Evolutionary conservation across 64 coral and sea anemone genomes (phyloP), one percentile per base, ranked within the genome.

Genomic region (Porites lutea): DNA sequence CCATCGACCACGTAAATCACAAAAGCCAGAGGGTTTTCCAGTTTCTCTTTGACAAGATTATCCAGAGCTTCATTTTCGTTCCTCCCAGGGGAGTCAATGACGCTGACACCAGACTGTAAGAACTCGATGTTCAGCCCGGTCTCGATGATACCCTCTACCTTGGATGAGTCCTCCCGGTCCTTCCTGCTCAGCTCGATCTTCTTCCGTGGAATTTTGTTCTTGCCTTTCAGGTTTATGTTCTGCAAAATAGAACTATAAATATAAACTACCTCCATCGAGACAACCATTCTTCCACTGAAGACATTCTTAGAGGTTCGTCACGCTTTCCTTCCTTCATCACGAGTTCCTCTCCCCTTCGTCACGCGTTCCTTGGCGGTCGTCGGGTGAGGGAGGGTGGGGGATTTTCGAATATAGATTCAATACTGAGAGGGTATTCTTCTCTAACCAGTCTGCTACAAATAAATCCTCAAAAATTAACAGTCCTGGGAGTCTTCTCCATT

Each of bases 1-100:
- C 92, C 92, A 88, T 93, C 92, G 13, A 93, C 73, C 50, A 93
- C 77, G 71, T 93, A 93, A n/a, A 93, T 85, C 8, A 93, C 82
- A 65, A 88, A 93, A 3, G 92, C 86, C 65, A 93, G 82, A 11
- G 88, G 69, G 59, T 71, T 93, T 71, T 93, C 48, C 27, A 93
- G 55, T 53, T 93, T 77, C 52, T 89, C 55, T 5, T 75, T 61
- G 4, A 93, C 92, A 18, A 93, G 62, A 9, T 93, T 74, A 63
- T 93, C 92, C 6, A 93, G 78, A 6, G 78, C 92, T 14, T 59
- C 51, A 68, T 93, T 93, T 52, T 93, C 92, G 52, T 89, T 89
- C 19, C 77, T 74, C 16, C 92, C 92, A 13, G 92, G 92, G 16
- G 92, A 93, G 73, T 93, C 92, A 18, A 93, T 93, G 23, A 93